Conservation (phyloP, 2,888 invertebrate species). For the Zele albiditarsus region DNA sequence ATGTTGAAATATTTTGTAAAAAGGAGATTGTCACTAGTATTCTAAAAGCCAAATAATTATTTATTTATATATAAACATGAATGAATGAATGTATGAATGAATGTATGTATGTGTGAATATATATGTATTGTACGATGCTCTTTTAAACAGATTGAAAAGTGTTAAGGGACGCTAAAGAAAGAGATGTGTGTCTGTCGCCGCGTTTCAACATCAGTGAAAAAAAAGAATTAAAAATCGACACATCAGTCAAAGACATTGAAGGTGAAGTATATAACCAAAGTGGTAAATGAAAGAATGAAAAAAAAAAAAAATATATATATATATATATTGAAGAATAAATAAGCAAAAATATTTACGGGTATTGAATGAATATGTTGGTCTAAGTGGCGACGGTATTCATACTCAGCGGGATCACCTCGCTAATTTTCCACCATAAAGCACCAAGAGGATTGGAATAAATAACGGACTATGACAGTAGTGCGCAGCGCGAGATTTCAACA, state of each 20-base stretch:
- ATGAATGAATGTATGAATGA: background rate
- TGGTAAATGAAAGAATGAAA: background rate
- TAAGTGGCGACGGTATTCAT: slow-evolving; percentile 67
- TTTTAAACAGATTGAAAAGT: slow-evolving; percentile 58
- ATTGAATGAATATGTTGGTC: slow-evolving; percentile 51
- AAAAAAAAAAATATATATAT: too few species aligned
- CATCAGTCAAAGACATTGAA: background rate
- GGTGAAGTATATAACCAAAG: background rate
- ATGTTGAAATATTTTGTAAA: background rate
- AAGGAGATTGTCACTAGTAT: background rate
- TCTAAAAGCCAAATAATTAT: slow-evolving; percentile 11
- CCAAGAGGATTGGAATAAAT: slow-evolving; percentile 65
- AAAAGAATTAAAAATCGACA: slow-evolving; percentile 48
- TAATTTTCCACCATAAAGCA: slow-evolving; percentile 69
- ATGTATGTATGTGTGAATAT: background rate
- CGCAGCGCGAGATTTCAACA: slow-evolving; percentile 35
- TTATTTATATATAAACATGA: slow-evolving; percentile 4
- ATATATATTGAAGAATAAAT: slow-evolving; percentile 54
- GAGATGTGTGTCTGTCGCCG: slow-evolving; percentile 64
- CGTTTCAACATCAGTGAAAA: slow-evolving; percentile 47
- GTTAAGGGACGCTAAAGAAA: slow-evolving; percentile 68
- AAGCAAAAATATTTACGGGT: slow-evolving; percentile 58
- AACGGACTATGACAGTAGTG: slow-evolving; percentile 60
- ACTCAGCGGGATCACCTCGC: slow-evolving; percentile 55
- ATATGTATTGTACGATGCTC: background rate